phyloP scores from a whole-genome alignment of 1,140 invertebrate species.

The Bombus waltoni region DNA sequence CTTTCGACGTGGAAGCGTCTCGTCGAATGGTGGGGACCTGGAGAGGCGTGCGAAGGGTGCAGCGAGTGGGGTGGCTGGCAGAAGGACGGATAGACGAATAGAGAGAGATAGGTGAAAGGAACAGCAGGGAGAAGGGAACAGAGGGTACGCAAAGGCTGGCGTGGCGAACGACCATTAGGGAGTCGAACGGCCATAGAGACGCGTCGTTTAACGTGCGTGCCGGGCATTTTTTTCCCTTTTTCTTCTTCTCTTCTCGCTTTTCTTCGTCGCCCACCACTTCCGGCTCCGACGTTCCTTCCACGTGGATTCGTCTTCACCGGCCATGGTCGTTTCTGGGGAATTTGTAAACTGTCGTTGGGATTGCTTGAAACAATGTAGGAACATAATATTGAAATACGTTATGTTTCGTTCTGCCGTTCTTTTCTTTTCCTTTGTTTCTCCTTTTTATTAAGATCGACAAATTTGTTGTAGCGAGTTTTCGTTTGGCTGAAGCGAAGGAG shows the following conservation, averaged over 20 bases:
- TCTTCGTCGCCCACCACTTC: slow-evolving; percentile 24
- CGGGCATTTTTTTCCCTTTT: background rate
- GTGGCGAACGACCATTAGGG: slow-evolving; percentile 76
- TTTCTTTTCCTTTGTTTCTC: background rate
- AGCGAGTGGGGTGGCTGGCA: slow-evolving; percentile 52
- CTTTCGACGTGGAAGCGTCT: slow-evolving; percentile 32
- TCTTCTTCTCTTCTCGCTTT: background rate
- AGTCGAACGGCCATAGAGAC: slow-evolving; percentile 73
- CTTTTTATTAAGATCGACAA: background rate
- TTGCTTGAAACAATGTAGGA: slow-evolving; percentile 41
- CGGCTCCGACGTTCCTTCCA: slow-evolving; percentile 14
- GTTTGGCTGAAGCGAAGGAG: background rate
- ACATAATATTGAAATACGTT: background rate
- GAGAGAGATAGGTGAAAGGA: slow-evolving; percentile 64
- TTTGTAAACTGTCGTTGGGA: slow-evolving; percentile 5
- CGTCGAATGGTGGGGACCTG: slow-evolving; percentile 41
- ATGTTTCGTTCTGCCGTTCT: background rate
- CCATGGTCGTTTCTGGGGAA: slow-evolving; percentile 62
- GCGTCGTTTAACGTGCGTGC: slow-evolving; percentile 65
- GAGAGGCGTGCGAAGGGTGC: slow-evolving; percentile 53
- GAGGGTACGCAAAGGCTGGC: slow-evolving; percentile 66
- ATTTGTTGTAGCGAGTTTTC: background rate
- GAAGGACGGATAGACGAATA: slow-evolving; percentile 47
- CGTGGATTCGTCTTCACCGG: slow-evolving; percentile 22
- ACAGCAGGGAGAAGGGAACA: slow-evolving; percentile 47